These are phyloP conservation scores for Silurus meridionalis DNA, from an alignment of 2,113 vertebrate genomes.

Conservation along the genomic window DNA sequence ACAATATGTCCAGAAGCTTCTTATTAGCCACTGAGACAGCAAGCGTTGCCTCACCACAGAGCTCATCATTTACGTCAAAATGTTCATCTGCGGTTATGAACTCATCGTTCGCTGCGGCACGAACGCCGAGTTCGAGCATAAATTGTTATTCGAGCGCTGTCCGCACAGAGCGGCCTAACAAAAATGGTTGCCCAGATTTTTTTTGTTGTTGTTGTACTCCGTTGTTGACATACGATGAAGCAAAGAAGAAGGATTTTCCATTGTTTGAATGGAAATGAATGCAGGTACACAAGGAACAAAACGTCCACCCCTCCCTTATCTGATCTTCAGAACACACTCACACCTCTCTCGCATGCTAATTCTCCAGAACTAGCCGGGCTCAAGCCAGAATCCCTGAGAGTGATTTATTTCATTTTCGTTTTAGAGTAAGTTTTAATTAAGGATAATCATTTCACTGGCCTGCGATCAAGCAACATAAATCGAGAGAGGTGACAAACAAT, in stretches of 20 bases:
- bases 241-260: background rate
- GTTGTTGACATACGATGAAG: background rate
- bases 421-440: conserved; percentile 58
- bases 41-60: background rate
- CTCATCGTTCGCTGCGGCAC: background rate
- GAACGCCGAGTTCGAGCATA: background rate
- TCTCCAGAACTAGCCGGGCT: background rate
- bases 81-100: background rate
- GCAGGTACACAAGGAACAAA: conserved; percentile 7
- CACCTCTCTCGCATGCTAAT: conserved; percentile 59
- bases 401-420: conserved; percentile 60
- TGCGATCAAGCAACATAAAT: conserved; percentile 25
- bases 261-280: background rate
- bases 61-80: background rate
- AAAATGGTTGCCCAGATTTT: background rate
- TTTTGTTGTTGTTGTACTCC: background rate
- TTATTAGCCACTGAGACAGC: conserved; percentile 10
- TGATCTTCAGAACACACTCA: background rate
- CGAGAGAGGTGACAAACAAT: background rate
- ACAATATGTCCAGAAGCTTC: conserved; percentile 50
- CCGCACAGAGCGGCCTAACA: background rate
- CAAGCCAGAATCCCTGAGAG: conserved; percentile 43
- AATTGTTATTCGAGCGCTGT: background rate
- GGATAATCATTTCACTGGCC: conserved; percentile 31
- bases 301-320: conserved; percentile 22